These are phyloP conservation scores for Leuctra nigra DNA, from an alignment of 2,888 invertebrate species.

Conservation along the genomic window DNA sequence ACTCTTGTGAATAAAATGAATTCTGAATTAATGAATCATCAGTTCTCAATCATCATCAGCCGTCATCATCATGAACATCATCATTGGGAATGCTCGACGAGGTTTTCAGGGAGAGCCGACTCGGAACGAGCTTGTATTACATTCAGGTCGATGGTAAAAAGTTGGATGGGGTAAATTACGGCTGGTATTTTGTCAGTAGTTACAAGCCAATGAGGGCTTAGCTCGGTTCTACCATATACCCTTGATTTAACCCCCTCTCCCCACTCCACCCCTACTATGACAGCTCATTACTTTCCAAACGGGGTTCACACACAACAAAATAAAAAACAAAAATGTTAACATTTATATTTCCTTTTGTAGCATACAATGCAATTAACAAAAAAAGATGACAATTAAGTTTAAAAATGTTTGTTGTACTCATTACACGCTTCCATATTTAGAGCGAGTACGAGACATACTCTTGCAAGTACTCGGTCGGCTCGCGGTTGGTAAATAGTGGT, in stretches of 20 bases:
- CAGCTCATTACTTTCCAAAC: slow-evolving; percentile 3
- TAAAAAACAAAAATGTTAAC: not conserved
- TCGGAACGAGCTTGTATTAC: slow-evolving; percentile 50
- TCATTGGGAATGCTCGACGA: not conserved
- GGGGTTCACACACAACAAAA: not conserved
- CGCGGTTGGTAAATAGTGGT: slow-evolving; percentile 11
- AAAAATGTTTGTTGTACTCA: slow-evolving; percentile 8
- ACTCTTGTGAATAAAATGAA: slow-evolving; percentile 5
- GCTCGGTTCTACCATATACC: not conserved
- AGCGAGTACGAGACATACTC: not conserved
- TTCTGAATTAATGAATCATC: not conserved
- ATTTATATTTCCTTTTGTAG: slow-evolving; percentile 10
- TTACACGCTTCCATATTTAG: slow-evolving; percentile 16
- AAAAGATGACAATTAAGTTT: slow-evolving; percentile 10
- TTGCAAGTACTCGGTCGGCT: not conserved
- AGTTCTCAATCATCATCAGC: slow-evolving; percentile 9
- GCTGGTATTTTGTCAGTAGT: slow-evolving; percentile 10
- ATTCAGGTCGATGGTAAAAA: not conserved
- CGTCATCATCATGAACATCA: not conserved
- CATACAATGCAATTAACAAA: slow-evolving; percentile 12
- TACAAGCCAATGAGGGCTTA: slow-evolving; percentile 8
- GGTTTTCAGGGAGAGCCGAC: slow-evolving; percentile 67
- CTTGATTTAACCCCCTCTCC: not conserved
- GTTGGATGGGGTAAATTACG: slow-evolving; percentile 7
- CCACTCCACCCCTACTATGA: not conserved